A percentile compares a stretch with the other conserved stretches of the same genome.
Conservation (phyloP, 2,113 vertebrate species). For the Petaurus breviceps region DNA sequence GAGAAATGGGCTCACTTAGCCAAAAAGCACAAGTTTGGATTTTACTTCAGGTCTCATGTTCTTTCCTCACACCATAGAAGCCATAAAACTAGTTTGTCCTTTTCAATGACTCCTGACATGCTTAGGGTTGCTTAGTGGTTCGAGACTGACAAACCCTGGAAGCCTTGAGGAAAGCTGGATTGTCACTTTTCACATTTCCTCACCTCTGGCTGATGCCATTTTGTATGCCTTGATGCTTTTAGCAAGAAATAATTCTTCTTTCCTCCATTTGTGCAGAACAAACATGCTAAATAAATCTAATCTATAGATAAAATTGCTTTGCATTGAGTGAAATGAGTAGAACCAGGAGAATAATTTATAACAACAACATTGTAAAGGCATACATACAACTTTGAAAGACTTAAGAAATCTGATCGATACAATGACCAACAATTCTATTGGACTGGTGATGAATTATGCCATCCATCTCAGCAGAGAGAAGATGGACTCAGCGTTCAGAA, state of each 20-base stretch:
- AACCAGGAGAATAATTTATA: neutral
- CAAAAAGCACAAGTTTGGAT: neutral
- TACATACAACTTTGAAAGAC: neutral
- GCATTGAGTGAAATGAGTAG: neutral
- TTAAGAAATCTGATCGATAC: neutral
- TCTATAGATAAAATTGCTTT: neutral
- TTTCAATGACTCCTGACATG: neutral
- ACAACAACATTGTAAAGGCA: neutral
- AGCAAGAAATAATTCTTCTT: constrained; percentile 21
- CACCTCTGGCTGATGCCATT: accelerated
- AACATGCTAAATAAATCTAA: neutral
- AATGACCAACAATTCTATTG: neutral
- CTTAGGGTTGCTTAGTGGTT: neutral
- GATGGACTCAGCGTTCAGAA: neutral
- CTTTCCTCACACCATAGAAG: neutral
- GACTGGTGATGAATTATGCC: neutral
- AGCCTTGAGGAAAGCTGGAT: accelerated
- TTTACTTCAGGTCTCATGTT: neutral
- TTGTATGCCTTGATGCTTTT: accelerated
- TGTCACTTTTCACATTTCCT: neutral
- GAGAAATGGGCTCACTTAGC: neutral
- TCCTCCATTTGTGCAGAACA: neutral
- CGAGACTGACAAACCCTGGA: neutral
- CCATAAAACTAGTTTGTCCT: neutral
- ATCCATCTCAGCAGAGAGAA: neutral